Conservation (phyloP, 2,113 vertebrate species). For the Hyla sarda region DNA sequence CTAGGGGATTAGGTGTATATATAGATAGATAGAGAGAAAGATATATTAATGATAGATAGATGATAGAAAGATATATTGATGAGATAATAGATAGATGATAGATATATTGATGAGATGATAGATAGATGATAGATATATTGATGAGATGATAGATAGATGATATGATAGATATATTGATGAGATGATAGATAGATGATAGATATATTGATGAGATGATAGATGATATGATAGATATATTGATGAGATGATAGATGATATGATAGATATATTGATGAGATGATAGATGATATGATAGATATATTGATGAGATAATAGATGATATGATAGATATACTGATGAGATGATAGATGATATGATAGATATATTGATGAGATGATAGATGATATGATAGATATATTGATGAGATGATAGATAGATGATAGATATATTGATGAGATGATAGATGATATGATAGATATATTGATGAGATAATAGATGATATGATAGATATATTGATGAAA, state of each 20-base stretch:
- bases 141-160: neutral
- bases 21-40: neutral
- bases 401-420: neutral
- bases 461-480: too few relatives aligned
- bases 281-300: too few relatives aligned
- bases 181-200: too few relatives aligned
- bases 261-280: too few relatives aligned
- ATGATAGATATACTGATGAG: neutral
- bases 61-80: neutral
- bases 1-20: too few relatives aligned
- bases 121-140: neutral
- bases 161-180: neutral
- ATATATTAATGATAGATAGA: too few relatives aligned
- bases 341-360: neutral
- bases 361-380: neutral
- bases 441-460: too few relatives aligned
- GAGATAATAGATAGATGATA: neutral
- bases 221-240: too few relatives aligned
- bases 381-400: neutral
- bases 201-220: too few relatives aligned
- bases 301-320: too few relatives aligned
- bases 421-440: neutral
- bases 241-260: neutral
- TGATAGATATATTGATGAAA: too few relatives aligned
- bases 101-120: neutral